Evolutionary conservation across 1,140 invertebrate genomes (phyloP).

Genomic region (Diprion similis): DNA sequence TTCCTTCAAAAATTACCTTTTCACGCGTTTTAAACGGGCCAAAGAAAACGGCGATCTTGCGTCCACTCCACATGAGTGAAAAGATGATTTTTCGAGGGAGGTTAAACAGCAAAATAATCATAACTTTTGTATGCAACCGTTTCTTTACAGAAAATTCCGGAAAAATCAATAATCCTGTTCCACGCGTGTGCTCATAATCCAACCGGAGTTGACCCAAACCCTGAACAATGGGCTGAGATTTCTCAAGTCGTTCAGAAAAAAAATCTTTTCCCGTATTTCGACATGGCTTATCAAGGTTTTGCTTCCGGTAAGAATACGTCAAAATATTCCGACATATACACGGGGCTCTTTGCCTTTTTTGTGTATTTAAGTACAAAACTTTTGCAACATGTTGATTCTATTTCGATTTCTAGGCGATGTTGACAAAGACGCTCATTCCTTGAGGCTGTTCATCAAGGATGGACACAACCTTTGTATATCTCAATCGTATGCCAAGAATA

Average conservation of each 20-base stretch:
- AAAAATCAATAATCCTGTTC: slow-evolving; percentile 89
- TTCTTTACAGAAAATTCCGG: slow-evolving; percentile 86
- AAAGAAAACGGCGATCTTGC: not conserved
- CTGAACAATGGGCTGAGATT: slow-evolving; percentile 91
- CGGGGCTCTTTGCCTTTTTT: no score
- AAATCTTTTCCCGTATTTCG: slow-evolving; percentile 96
- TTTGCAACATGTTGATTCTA: no score
- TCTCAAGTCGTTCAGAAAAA: slow-evolving; percentile 78
- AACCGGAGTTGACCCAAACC: slow-evolving; percentile 94
- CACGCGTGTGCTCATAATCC: slow-evolving; percentile 99
- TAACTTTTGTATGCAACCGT: slow-evolving; percentile 22
- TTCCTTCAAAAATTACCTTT: slow-evolving; percentile 13
- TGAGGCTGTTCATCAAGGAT: slow-evolving; percentile 91
- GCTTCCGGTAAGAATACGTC: slow-evolving; percentile 68
- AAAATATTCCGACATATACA: no score
- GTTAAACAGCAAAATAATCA: slow-evolving; percentile 9
- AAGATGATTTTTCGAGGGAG: not conserved
- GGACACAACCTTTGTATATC: slow-evolving; percentile 90
- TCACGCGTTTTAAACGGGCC: slow-evolving; percentile 16
- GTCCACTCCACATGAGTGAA: not conserved
- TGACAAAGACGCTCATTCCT: slow-evolving; percentile 87
- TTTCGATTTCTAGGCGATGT: slow-evolving; percentile 75
- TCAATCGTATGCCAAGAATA: slow-evolving; percentile 99
- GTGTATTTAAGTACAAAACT: no score
- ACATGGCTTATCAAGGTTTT: slow-evolving; percentile 99